These are phyloP conservation scores for Hydriomena furcata DNA, from an alignment of 2,888 invertebrate genomes.

Conservation along the genomic window DNA sequence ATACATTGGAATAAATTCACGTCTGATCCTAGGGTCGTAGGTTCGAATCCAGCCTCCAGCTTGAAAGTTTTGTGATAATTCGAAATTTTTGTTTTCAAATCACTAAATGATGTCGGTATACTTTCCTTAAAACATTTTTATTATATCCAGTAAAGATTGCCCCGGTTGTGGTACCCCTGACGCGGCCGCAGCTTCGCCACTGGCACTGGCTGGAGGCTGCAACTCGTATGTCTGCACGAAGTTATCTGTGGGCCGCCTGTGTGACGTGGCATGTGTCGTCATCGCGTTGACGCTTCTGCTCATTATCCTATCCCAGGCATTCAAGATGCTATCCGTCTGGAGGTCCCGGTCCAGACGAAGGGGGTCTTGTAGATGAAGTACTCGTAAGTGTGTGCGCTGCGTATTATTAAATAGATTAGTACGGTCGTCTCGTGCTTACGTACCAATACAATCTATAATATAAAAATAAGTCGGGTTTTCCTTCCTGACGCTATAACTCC, in stretches of 20 bases:
- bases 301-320: conserved; percentile 3
- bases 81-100: no score
- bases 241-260: not conserved
- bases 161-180: not conserved
- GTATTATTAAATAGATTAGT: no score
- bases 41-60: no score
- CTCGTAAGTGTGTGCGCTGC: not conserved
- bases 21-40: no score
- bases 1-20: no score
- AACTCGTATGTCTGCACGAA: not conserved
- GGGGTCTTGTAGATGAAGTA: not conserved
- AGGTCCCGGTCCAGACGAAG: not conserved
- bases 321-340: not conserved
- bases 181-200: not conserved
- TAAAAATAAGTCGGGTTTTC: no score
- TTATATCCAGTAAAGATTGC: not conserved
- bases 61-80: no score
- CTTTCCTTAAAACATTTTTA: no score
- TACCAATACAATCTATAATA: no score
- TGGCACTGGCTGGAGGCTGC: not conserved
- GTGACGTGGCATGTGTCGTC: conserved; percentile 5
- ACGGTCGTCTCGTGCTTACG: no score
- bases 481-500: no score
- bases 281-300: not conserved
- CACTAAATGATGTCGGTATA: no score